A percentile compares a stretch with the other conserved stretches of the same genome.
Conservation (phyloP, 2,113 vertebrate genomes). For the Machaerirhynchus nigripectus region DNA sequence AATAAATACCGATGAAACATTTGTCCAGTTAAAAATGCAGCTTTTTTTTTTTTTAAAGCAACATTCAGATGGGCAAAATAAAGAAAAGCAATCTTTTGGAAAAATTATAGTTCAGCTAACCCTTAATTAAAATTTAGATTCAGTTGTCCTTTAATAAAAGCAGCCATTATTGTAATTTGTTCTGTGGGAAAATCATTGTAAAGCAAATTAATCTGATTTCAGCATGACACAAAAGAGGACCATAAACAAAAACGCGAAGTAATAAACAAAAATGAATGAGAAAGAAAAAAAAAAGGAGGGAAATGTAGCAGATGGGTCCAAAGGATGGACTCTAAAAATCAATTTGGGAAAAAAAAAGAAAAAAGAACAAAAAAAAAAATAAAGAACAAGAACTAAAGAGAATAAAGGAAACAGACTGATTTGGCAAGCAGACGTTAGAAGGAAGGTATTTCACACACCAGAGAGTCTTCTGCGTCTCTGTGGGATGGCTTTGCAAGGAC, state of each 20-base stretch:
- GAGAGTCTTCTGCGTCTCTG: constrained; percentile 79
- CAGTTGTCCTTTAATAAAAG: constrained; percentile 82
- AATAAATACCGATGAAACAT: background rate
- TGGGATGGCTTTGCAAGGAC: constrained; percentile 75
- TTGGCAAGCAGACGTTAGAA: constrained; percentile 80
- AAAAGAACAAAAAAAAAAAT: background rate
- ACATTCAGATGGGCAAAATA: background rate
- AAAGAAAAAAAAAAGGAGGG: background rate
- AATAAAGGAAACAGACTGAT: constrained; percentile 70
- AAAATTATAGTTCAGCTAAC: constrained; percentile 77
- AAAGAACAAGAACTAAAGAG: constrained; percentile 5
- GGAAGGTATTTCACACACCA: constrained; percentile 88
- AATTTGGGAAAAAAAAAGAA: background rate
- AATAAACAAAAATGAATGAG: constrained; percentile 54
- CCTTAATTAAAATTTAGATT: constrained; percentile 85
- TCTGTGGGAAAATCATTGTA: constrained; percentile 47
- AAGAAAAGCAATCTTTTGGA: background rate
- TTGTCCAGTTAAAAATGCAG: background rate
- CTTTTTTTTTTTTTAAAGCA: background rate
- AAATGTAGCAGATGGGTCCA: constrained; percentile 57
- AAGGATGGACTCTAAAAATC: constrained; percentile 61
- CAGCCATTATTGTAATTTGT: constrained; percentile 55
- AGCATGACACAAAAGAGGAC: constrained; percentile 43
- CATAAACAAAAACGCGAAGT: constrained; percentile 65
- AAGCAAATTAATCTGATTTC: constrained; percentile 70